Evolutionary conservation across 2,888 invertebrate species (phyloP).

Genomic region (Dryobota labecula): DNA sequence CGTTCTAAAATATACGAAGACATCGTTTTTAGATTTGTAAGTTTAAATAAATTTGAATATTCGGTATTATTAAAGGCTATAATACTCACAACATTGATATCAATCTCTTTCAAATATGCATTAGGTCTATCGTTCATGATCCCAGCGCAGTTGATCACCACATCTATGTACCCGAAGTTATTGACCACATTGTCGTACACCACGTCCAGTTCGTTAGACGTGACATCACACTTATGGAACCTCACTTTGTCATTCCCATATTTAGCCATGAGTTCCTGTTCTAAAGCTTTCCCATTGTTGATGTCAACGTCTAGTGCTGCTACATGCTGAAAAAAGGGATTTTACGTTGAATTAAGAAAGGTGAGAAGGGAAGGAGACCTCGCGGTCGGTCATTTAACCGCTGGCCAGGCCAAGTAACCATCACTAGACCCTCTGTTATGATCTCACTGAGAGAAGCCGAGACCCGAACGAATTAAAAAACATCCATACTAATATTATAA

Average conservation of each 20-base stretch:
- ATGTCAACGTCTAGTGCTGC: constrained; percentile 75
- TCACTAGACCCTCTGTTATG: background rate
- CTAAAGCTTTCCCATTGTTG: constrained; percentile 67
- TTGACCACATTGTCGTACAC: constrained; percentile 72
- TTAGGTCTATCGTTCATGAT: constrained; percentile 81
- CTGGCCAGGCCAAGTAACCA: background rate
- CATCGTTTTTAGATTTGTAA: background rate
- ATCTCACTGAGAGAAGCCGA: background rate
- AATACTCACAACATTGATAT: constrained; percentile 81
- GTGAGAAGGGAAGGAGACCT: too few relatives aligned
- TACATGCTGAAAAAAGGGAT: constrained; percentile 71
- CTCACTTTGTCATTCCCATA: constrained; percentile 70
- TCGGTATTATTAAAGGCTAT: background rate
- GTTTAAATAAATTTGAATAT: background rate
- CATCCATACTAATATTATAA: too few relatives aligned
- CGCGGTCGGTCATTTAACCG: too few relatives aligned
- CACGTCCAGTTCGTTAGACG: constrained; percentile 70
- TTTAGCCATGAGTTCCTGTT: constrained; percentile 69
- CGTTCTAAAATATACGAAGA: background rate
- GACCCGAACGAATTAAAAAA: background rate
- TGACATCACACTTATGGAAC: constrained; percentile 79
- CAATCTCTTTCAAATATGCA: constrained; percentile 78
- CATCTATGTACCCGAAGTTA: constrained; percentile 78
- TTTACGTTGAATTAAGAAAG: background rate
- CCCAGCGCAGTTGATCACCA: constrained; percentile 82